phyloP scores from a whole-genome alignment of 1,140 invertebrate species.

The Holotrichia oblita region DNA sequence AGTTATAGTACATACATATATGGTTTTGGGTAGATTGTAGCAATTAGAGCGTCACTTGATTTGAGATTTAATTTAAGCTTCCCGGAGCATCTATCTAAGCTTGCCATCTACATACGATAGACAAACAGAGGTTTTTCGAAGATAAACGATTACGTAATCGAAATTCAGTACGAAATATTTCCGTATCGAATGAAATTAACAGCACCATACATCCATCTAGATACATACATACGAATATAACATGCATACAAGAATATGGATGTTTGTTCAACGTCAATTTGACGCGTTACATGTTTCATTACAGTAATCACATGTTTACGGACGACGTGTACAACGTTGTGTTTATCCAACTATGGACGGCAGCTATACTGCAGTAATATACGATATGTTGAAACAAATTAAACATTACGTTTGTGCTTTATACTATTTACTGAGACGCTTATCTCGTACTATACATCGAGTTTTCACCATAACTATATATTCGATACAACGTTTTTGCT shows the following conservation, averaged over 20 bases:
- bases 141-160: neutral
- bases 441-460: neutral
- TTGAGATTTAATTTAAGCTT: too few species aligned
- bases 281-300: constrained; percentile 33
- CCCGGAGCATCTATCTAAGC: too few species aligned
- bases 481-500: neutral
- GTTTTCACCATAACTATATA: neutral
- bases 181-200: neutral
- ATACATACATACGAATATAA: too few species aligned
- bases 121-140: too few species aligned
- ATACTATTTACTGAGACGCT: neutral
- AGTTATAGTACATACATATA: too few species aligned
- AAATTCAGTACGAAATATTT: neutral
- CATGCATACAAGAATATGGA: neutral
- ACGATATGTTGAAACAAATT: neutral
- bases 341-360: neutral
- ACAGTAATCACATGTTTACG: constrained; percentile 28
- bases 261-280: constrained; percentile 30
- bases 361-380: neutral
- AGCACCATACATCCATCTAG: too few species aligned
- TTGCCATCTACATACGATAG: neutral
- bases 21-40: too few species aligned
- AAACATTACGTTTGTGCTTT: neutral
- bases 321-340: neutral
- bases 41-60: too few species aligned